These are phyloP conservation scores for Hydra vulgaris DNA, from an alignment of 30 jellyfish, hydroid and myxozoan genomes.

Conservation along the genomic window DNA sequence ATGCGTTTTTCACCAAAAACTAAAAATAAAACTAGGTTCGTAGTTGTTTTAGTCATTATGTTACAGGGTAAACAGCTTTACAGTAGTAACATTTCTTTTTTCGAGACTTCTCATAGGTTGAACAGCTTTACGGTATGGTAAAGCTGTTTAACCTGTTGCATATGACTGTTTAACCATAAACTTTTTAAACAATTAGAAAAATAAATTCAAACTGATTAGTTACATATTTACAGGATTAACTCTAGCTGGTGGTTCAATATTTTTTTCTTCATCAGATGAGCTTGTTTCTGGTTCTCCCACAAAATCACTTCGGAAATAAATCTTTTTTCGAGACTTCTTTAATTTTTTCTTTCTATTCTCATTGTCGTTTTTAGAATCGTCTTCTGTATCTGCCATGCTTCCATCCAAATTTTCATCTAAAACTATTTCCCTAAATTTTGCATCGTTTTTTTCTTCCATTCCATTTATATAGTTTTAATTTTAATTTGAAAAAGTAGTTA, in stretches of 20 bases:
- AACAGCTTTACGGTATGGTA: no score
- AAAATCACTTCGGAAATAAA: slow-evolving; percentile 35
- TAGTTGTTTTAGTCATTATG: no score
- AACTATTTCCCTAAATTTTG: neutral
- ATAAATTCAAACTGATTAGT: no score
- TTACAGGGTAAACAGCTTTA: no score
- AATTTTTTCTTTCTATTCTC: neutral
- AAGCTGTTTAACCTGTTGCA: no score
- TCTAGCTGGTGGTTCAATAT: neutral
- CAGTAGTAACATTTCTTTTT: no score
- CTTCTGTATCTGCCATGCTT: slow-evolving; percentile 32
- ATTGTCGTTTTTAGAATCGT: neutral
- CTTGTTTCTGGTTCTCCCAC: slow-evolving; percentile 16
- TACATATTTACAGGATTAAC: slow-evolving; percentile 2
- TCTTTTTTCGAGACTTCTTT: slow-evolving; percentile 14
- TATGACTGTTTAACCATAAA: no score
- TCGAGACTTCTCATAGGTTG: no score
- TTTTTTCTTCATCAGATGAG: slow-evolving; percentile 18
- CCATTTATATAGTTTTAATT: neutral
- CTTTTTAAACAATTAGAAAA: no score
- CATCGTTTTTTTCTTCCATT: neutral
- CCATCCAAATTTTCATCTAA: slow-evolving; percentile 27
- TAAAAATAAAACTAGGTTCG: no score
- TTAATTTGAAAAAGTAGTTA: no score
- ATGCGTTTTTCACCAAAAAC: no score